Percentiles rank a stretch among this genome's conserved stretches.
Evolutionary conservation across 2,888 invertebrate genomes (phyloP).

Genomic region (Nomada ferruginata): DNA sequence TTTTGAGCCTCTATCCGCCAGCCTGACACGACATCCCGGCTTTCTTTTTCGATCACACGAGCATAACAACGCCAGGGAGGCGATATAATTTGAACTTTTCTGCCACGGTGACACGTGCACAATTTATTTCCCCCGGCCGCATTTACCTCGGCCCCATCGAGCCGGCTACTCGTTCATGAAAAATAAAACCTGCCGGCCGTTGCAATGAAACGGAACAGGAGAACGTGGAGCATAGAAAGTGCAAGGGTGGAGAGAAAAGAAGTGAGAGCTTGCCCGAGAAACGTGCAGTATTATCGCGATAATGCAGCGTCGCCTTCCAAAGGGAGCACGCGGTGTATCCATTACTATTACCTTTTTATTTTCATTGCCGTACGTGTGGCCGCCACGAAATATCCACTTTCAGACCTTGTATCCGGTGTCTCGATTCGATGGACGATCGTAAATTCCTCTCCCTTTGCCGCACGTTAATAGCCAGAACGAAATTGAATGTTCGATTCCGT

Average conservation of each 20-base stretch:
- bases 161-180: slow-evolving; percentile 27
- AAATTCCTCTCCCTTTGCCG: slow-evolving; percentile 17
- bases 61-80: slow-evolving; percentile 7
- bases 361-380: slow-evolving; percentile 61
- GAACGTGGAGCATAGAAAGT: slow-evolving; percentile 34
- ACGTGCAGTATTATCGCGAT: slow-evolving; percentile 73
- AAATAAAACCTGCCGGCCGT: slow-evolving; percentile 65
- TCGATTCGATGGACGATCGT: slow-evolving; percentile 36
- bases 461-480: slow-evolving; percentile 23
- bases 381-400: slow-evolving; percentile 51
- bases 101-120: slow-evolving; percentile 45
- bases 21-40: neutral
- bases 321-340: slow-evolving; percentile 55
- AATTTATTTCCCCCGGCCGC: slow-evolving; percentile 41
- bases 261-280: slow-evolving; percentile 39
- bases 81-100: slow-evolving; percentile 50
- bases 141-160: slow-evolving; percentile 18
- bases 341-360: slow-evolving; percentile 75
- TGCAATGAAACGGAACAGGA: slow-evolving; percentile 70
- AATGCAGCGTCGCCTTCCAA: slow-evolving; percentile 67
- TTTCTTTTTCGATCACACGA: slow-evolving; percentile 36
- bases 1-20: slow-evolving; percentile 1
- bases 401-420: slow-evolving; percentile 11
- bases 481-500: slow-evolving; percentile 43
- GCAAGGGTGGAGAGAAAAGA: neutral